Base-by-base conservation (phyloP, 2,113 vertebrate species). In the Sarotherodon lohbergeri region DNA sequence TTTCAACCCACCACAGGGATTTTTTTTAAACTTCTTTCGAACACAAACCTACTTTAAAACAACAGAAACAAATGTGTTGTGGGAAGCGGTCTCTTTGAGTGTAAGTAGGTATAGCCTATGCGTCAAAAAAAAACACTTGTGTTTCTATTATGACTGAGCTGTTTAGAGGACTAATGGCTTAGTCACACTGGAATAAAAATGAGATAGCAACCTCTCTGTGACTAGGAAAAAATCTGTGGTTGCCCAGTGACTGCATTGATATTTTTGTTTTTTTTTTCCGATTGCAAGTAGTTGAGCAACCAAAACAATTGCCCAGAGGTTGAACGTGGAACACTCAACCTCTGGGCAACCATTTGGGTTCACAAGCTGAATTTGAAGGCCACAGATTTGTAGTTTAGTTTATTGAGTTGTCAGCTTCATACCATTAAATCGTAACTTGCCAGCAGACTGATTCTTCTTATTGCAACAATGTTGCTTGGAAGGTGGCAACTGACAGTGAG, bases 1-100 rank as follows among this genome's bases (percentile, higher is more conserved):
- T 93, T 95, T 91, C 82, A 93, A 82, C 63, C 82, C 89, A 94
- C 92, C 86, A 87, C 81, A 7, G 82, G 90, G 85, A 81, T 52
- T 52, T 52, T 82, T 50, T 88, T 87, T 16, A 2, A 41, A 46
- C 48, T 80, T 68, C 12, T 84, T 55, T 89, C 9, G 73, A 84
- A 90, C 90, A 85, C 54, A 48, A 86, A 59, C 54, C 41, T 52
- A 48, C 73, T 85, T 91, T 92, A 89, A 80, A 27, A 89, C 52
- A 87, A 80, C 82, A 61, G 81, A 86, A 86, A 66, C 29, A 34
- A 68, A 87, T 82, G 82, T 54, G 46, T 66, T 86, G 78, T 81
- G 79, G 81, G 85, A 88, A 86, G 41, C 2, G 2, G 63, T 32
- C 39, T 4, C 14, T 88, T 76, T 86, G 85, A 81, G 73, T 43